phyloP scores from a whole-genome alignment of 2,888 invertebrate species.

The Agrilus cyanescens region DNA sequence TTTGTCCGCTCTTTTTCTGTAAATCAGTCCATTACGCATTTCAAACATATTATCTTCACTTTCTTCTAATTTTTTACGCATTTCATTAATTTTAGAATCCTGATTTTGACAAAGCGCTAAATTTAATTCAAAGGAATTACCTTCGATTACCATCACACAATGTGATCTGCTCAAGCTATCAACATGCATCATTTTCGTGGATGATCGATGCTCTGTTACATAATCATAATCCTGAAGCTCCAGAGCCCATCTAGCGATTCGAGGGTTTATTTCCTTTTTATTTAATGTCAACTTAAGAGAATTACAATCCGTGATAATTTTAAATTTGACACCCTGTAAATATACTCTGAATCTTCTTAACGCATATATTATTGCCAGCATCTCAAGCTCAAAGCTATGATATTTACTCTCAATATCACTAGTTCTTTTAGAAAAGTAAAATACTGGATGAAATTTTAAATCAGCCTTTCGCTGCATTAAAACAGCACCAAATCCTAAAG shows the following conservation, averaged over 20 bases:
- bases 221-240: constrained; percentile 11
- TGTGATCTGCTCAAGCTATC: constrained; percentile 22
- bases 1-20: constrained; percentile 7
- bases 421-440: background rate
- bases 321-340: constrained; percentile 20
- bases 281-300: constrained; percentile 18
- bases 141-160: too few species aligned
- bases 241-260: constrained; percentile 22
- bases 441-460: constrained; percentile 11
- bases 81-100: too few species aligned
- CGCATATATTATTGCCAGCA: constrained; percentile 18
- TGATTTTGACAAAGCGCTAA: too few species aligned
- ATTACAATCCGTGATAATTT: constrained; percentile 22
- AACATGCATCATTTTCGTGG: constrained; percentile 20
- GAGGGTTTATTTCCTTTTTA: constrained; percentile 21
- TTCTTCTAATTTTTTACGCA: too few species aligned
- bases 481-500: constrained; percentile 22
- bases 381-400: constrained; percentile 26
- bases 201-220: constrained; percentile 12
- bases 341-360: constrained; percentile 21
- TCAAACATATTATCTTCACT: too few species aligned
- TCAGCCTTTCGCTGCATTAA: constrained; percentile 23
- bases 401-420: constrained; percentile 18
- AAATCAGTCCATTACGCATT: too few species aligned
- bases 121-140: too few species aligned